phyloP scores from a whole-genome alignment of 2,888 invertebrate species.

The Agriopis marginaria region DNA sequence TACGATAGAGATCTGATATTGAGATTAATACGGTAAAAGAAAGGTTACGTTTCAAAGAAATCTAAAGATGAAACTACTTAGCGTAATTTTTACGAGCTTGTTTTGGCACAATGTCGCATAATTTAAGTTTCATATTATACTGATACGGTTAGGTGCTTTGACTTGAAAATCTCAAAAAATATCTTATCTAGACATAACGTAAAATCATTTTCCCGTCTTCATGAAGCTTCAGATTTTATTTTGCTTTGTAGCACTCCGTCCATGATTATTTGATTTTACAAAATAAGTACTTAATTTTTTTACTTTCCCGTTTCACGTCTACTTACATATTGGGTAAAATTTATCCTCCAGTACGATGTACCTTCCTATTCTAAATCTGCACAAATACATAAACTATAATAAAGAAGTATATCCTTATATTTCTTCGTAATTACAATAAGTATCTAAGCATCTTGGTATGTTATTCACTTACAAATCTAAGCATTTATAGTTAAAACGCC shows the following conservation, averaged over 20 bases:
- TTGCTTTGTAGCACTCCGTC: slow-evolving; percentile 79
- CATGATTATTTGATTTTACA: slow-evolving; percentile 68
- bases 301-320: slow-evolving; percentile 40
- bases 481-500: slow-evolving; percentile 65
- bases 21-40: slow-evolving; percentile 76
- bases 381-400: background rate
- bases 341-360: background rate
- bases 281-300: slow-evolving; percentile 82
- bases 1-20: slow-evolving; percentile 82
- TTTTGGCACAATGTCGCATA: slow-evolving; percentile 28
- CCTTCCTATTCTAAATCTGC: background rate
- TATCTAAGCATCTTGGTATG: slow-evolving; percentile 27
- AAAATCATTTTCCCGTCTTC: slow-evolving; percentile 19
- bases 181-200: slow-evolving; percentile 2
- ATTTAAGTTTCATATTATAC: slow-evolving; percentile 40
- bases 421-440: slow-evolving; percentile 1
- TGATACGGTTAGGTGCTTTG: slow-evolving; percentile 54
- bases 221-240: slow-evolving; percentile 38
- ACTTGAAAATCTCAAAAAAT: background rate
- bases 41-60: slow-evolving; percentile 46
- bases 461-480: slow-evolving; percentile 55
- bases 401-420: background rate
- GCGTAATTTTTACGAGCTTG: slow-evolving; percentile 29
- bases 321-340: slow-evolving; percentile 9
- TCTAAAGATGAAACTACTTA: slow-evolving; percentile 32